A percentile compares a stretch with the other conserved stretches of the same genome.
Conservation (phyloP, 2,888 invertebrate genomes). For the Dynastes grantii region DNA sequence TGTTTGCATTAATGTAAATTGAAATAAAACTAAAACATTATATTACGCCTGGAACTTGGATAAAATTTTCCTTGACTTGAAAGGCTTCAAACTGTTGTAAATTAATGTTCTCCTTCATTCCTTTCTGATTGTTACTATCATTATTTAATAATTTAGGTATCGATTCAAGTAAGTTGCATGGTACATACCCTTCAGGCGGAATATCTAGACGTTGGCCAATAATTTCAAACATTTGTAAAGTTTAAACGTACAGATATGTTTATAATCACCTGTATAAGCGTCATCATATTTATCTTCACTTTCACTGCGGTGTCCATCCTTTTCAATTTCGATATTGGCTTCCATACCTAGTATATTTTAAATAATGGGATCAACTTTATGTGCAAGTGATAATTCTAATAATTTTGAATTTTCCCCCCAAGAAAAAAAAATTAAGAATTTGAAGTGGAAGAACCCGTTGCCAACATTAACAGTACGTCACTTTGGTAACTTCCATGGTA, state of each 20-base stretch:
- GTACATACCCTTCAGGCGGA: constrained; percentile 29
- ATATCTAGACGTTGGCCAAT: constrained; percentile 24
- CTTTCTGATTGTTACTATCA: background rate
- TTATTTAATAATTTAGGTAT: background rate
- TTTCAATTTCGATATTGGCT: background rate
- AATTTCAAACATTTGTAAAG: background rate
- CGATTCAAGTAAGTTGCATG: background rate
- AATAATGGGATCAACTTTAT: background rate
- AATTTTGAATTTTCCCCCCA: constrained; percentile 54
- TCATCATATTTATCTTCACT: constrained; percentile 42
- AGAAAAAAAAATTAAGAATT: background rate
- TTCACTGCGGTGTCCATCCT: constrained; percentile 22
- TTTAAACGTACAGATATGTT: background rate
- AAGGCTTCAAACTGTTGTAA: background rate
- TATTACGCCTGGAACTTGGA: background rate
- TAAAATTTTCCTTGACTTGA: background rate
- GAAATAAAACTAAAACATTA: background rate
- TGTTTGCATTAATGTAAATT: background rate
- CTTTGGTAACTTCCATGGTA: constrained; percentile 22
- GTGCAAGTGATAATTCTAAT: background rate
- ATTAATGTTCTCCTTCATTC: background rate
- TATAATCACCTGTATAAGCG: constrained; percentile 34
- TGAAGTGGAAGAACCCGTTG: background rate
- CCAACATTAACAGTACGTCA: constrained; percentile 12
- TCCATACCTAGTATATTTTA: background rate